Evolutionary conservation across 1,140 invertebrate species (phyloP), one percentile per base, ranked within the genome.

Genomic region (Cherax destructor): DNA sequence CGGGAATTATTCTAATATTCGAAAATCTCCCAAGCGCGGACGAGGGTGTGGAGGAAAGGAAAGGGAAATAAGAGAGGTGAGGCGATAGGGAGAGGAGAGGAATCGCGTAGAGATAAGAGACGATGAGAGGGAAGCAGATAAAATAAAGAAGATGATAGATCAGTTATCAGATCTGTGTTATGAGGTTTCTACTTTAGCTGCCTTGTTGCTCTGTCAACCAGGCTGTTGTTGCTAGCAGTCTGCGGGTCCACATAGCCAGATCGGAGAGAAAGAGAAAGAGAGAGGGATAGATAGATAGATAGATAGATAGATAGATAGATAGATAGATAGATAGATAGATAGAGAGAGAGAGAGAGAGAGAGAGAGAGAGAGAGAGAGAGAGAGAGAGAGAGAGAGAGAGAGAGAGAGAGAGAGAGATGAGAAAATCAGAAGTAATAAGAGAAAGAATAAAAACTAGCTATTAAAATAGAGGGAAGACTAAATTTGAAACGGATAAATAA

Each of bases 1-100:
- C 74, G 84, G 84, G 84, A 24, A 16, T 77, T 59, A 56, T 76
- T 69, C 77, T 86, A 86, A 86, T 86, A 77, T 86, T 86, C 84
- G 50, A 30, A 86, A 86, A 86, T 86, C 84, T 86, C 77, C 72
- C 50, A 21, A 47, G 83, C 47, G 83, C 61, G 61, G 41, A 49
- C 52, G 61, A 24, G 47, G 21, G 56, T 7, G 69, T 13, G 84
- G n/a, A 59, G 59, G 80, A 30, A 49, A 30, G 50, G 59, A 24
- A 83, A 24, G n/a, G 56, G n/a, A 10, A 59, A 5, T 7, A 11
- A 30, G 47, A 72, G 59, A 24, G 61, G 65, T 61, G 4, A 69
- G 3, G 11, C 30, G 21, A 47, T 3, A 65, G n/a, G 65, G 13
- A 24, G 41, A 72, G 49, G 18, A 74, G 13, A 49, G 65, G 49